A percentile compares a stretch with the other conserved stretches of the same genome.
phyloP scores from a whole-genome alignment of 2,113 vertebrate species.

The Euleptes europaea region DNA sequence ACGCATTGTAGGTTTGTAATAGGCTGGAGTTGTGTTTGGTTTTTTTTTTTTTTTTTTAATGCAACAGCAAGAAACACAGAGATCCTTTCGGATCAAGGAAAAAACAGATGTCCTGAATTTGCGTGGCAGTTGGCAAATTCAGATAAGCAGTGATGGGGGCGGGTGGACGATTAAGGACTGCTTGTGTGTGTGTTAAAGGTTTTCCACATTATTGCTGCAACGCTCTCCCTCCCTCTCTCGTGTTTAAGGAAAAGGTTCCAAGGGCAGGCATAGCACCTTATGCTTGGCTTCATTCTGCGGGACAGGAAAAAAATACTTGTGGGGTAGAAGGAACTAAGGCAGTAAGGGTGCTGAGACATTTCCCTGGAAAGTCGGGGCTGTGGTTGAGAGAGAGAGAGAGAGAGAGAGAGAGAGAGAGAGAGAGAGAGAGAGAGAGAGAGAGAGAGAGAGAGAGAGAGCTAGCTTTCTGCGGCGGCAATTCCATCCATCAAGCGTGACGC shows the following conservation, averaged over 20 bases:
- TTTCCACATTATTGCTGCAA: conserved; percentile 79
- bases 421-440: conserved; percentile 82
- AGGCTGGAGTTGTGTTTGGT: conserved; percentile 43
- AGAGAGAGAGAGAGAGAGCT: conserved; percentile 81
- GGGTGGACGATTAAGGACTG: conserved; percentile 50
- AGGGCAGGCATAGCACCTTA: conserved; percentile 69
- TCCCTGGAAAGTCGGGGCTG: conserved; percentile 69
- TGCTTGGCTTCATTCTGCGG: conserved; percentile 70
- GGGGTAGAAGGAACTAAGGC: conserved; percentile 56
- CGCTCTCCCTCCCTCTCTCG: conserved; percentile 40
- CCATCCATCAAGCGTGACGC: conserved; percentile 82
- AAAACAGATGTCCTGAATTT: conserved; percentile 70
- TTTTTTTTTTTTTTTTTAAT: conserved; percentile 5
- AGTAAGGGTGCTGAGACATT: conserved; percentile 66
- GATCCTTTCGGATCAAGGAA: conserved; percentile 62
- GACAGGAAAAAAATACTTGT: conserved; percentile 63
- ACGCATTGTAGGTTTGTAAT: conserved; percentile 44
- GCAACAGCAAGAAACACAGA: conserved; percentile 31
- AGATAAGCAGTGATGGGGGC: conserved; percentile 72
- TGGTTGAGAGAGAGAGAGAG: conserved; percentile 81
- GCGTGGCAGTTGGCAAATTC: conserved; percentile 75
- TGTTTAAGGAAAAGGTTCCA: conserved; percentile 75
- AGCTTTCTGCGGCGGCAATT: conserved; percentile 63
- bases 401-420: conserved; percentile 77
- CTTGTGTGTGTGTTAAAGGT: conserved; percentile 74